phyloP scores from a whole-genome alignment of 2,797 vertebrate genomes.

The Rhincodon typus region DNA sequence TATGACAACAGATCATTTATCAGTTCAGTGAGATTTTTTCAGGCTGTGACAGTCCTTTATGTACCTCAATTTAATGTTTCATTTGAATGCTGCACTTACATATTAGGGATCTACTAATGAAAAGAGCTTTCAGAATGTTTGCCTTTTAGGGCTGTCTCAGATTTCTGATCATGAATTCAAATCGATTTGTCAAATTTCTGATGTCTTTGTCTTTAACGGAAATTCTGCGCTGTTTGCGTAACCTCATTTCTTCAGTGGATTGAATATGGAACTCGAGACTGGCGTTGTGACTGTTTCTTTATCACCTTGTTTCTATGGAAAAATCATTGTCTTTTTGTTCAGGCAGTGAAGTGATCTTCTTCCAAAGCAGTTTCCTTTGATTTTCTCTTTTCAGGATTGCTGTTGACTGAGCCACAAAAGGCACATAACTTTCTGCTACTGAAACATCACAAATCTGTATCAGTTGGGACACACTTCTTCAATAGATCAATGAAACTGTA shows the following conservation, averaged over 20 bases:
- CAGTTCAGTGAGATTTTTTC: neutral
- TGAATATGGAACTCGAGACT: conserved; percentile 21
- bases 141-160: neutral
- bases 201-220: neutral
- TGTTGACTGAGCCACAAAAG: neutral
- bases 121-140: neutral
- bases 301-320: neutral
- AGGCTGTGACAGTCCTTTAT: neutral
- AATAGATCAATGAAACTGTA: neutral
- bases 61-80: neutral
- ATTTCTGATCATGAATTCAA: neutral
- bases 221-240: neutral
- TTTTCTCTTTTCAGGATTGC: neutral
- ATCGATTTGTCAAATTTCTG: neutral
- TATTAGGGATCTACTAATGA: neutral
- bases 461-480: neutral
- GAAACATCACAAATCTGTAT: neutral
- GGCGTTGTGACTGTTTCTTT: neutral
- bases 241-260: conserved; percentile 16
- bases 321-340: conserved; percentile 7
- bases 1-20: neutral
- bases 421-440: neutral
- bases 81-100: neutral
- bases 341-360: neutral
- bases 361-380: neutral